Percentiles rank a stretch among this genome's conserved stretches.
phyloP scores from a whole-genome alignment of 2,797 vertebrate genomes.

The Carduelis carduelis region DNA sequence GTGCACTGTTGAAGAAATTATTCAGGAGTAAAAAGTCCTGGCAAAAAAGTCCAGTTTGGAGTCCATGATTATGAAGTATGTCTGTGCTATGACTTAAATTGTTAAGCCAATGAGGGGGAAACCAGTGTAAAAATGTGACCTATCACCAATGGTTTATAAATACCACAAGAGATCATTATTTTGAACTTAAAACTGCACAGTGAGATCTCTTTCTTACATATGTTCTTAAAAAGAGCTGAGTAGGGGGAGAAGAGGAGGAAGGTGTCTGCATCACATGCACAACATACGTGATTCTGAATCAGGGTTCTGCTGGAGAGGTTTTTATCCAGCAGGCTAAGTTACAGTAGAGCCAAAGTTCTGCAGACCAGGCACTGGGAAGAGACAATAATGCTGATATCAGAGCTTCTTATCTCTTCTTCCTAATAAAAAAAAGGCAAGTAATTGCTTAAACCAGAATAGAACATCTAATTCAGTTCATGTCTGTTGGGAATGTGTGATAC shows the following conservation, averaged over 20 bases:
- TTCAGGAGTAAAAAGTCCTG: neutral
- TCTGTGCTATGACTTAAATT: neutral
- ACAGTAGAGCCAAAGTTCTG: neutral
- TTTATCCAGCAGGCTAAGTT: slow-evolving; percentile 1
- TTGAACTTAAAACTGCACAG: neutral
- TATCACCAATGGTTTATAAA: neutral
- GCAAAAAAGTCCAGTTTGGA: neutral
- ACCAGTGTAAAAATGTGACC: neutral
- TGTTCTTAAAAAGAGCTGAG: slow-evolving; percentile 39
- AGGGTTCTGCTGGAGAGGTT: neutral
- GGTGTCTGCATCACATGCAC: slow-evolving; percentile 5
- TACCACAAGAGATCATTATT: neutral
- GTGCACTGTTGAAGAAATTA: neutral
- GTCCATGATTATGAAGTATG: neutral
- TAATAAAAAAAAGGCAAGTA: neutral
- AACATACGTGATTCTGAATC: neutral
- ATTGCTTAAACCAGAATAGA: slow-evolving; percentile 60
- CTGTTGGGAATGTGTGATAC: slow-evolving; percentile 23
- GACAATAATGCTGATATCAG: neutral
- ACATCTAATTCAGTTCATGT: slow-evolving; percentile 44
- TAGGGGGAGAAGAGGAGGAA: slow-evolving; percentile 42
- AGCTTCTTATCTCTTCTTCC: neutral
- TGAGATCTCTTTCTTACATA: neutral
- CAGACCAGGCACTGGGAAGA: neutral
- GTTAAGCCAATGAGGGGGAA: neutral